Base-by-base conservation (phyloP, 2,113 vertebrate species). In the Peucedramus taeniatus region DNA sequence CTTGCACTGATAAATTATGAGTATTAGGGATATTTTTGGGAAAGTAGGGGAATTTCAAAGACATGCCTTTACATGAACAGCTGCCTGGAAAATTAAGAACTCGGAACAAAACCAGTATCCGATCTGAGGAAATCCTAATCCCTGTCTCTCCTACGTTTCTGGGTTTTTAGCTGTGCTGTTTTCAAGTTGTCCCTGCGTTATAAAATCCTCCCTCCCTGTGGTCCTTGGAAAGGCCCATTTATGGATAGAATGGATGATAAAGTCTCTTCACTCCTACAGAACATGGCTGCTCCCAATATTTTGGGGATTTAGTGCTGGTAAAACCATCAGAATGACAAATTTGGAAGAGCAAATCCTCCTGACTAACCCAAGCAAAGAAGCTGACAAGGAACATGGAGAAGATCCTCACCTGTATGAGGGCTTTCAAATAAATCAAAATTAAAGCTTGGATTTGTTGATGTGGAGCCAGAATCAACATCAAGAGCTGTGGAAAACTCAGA, bases 171-270 rank as follows among this genome's bases (percentile, higher is more conserved):
- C 39, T 26, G 17, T 57, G 27, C n/a, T 63, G 31, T 79, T 92
- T 69, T 54, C 26, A 49, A 60, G 54, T 15, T 76, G 24, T 47
- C 44, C 6, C 11, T 7, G 3, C n/a, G 7, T 42, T 47, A 45
- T 2, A 60, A 75, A 85, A 56, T 24, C 28, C 27, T 66, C 27
- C 19, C 27, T 56, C 3, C 0, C 15, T 45, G 11, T 70, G 17
- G 11, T 59, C 35, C 22, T 24, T 15, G 24, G 40, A 50, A 77
- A 71, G 14, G 26, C 7, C 44, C 37, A 27, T 60, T 83, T 80
- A 30, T 22, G 28, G 57, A 64, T 0, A 0, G 10, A 61, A n/a
- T 1, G 9, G 37, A 6, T 6, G 18, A 45, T 39, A 42, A 80
- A 80, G 31, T 7, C 49, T 70, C n/a, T 1, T 61, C 11, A 8